These are phyloP conservation scores for Stenurella melanura DNA, from an alignment of 2,888 invertebrate species.

Conservation along the genomic window DNA sequence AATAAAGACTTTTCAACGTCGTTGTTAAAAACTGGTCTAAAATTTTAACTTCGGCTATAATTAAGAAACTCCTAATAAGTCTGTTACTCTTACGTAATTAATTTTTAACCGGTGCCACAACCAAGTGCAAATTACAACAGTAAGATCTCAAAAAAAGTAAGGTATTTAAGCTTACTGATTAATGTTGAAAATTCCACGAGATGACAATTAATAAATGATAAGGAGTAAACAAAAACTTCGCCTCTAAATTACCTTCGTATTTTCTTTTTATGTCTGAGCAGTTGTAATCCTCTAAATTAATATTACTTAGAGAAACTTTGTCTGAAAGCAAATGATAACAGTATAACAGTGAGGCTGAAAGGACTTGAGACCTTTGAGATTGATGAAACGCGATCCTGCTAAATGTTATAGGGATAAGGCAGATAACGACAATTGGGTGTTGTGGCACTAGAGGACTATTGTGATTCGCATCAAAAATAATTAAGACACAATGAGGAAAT, in stretches of 20 bases:
- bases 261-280: slow-evolving; percentile 24
- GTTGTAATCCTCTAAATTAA: slow-evolving; percentile 37
- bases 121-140: not conserved
- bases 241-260: slow-evolving; percentile 27
- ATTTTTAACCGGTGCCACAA: slow-evolving; percentile 5
- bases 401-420: not conserved
- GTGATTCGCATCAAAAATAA: not conserved
- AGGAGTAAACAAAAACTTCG: slow-evolving; percentile 28
- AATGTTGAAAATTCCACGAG: slow-evolving; percentile 13
- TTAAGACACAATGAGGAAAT: not conserved
- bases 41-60: not conserved
- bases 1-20: no score
- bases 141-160: slow-evolving; percentile 13
- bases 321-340: slow-evolving; percentile 29
- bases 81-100: slow-evolving; percentile 1
- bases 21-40: not conserved
- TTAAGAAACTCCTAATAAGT: not conserved
- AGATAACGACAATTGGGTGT: slow-evolving; percentile 7
- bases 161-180: slow-evolving; percentile 17
- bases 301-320: slow-evolving; percentile 28
- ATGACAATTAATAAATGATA: slow-evolving; percentile 27
- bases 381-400: not conserved
- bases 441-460: slow-evolving; percentile 2
- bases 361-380: slow-evolving; percentile 15
- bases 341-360: slow-evolving; percentile 11